phyloP scores from a whole-genome alignment of 2,797 vertebrate species.

The Hydrolagus colliei region DNA sequence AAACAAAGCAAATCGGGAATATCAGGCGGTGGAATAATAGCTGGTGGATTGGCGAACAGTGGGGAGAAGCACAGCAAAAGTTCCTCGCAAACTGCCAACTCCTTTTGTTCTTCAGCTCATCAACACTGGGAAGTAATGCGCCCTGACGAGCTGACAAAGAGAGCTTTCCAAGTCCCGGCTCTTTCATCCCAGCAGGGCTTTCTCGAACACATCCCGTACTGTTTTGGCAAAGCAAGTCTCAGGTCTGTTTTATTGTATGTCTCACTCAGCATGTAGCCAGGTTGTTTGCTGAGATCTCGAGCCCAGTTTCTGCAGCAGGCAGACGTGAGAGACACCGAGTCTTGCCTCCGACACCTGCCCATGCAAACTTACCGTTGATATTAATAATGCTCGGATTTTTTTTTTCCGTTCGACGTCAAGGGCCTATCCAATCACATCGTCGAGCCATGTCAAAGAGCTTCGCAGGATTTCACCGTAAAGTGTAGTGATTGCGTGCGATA shows the following conservation, averaged over 20 bases:
- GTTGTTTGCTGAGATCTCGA: background rate
- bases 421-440: too few species aligned
- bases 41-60: background rate
- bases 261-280: background rate
- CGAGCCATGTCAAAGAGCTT: too few species aligned
- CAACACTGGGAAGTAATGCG: conserved; percentile 8
- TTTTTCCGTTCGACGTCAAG: too few species aligned
- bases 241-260: background rate
- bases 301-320: background rate
- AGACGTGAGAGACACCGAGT: background rate
- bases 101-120: conserved; percentile 1
- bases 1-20: background rate
- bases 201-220: conserved; percentile 5
- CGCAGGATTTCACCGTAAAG: too few species aligned
- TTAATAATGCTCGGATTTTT: too few species aligned
- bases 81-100: conserved; percentile 19
- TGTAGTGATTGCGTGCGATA: too few species aligned
- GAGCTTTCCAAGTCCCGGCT: background rate
- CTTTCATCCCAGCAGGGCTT: background rate
- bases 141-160: background rate
- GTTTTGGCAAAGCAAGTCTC: background rate
- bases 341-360: background rate
- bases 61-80: conserved; percentile 13
- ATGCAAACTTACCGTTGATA: background rate
- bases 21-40: background rate